phyloP scores from a whole-genome alignment of 2,797 vertebrate species.

The Eleutherodactylus coqui region DNA sequence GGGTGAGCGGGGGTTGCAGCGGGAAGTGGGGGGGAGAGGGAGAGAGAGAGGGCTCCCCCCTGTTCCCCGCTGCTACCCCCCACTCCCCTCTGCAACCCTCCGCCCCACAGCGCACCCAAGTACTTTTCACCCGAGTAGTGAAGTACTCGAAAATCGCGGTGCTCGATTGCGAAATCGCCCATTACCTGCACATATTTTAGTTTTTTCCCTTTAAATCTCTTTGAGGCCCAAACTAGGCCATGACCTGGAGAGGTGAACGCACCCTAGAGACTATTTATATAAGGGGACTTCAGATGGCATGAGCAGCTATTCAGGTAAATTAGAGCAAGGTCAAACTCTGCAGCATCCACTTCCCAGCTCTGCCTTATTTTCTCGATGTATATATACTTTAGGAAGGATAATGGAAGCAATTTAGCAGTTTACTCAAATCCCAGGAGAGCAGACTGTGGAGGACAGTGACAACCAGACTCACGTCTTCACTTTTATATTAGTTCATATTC shows the following conservation, averaged over 20 bases:
- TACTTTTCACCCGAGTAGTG: no score
- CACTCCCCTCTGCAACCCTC: no score
- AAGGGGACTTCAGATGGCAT: not conserved
- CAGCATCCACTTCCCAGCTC: not conserved
- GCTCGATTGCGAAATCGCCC: no score
- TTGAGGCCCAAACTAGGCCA: no score
- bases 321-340: not conserved
- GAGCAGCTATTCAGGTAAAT: not conserved
- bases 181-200: no score
- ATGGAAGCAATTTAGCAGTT: conserved; percentile 32
- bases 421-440: conserved; percentile 5
- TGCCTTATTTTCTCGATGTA: not conserved
- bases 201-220: no score
- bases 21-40: no score
- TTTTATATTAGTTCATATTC: conserved; percentile 11
- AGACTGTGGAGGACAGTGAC: not conserved
- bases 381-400: conserved; percentile 3
- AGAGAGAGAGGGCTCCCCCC: no score
- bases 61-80: no score
- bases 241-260: not conserved
- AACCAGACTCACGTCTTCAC: not conserved
- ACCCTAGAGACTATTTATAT: not conserved
- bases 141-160: no score
- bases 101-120: no score
- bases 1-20: no score